Evolutionary conservation across 2,113 vertebrate species (phyloP).

Genomic region (Crotalus helleri): DNA sequence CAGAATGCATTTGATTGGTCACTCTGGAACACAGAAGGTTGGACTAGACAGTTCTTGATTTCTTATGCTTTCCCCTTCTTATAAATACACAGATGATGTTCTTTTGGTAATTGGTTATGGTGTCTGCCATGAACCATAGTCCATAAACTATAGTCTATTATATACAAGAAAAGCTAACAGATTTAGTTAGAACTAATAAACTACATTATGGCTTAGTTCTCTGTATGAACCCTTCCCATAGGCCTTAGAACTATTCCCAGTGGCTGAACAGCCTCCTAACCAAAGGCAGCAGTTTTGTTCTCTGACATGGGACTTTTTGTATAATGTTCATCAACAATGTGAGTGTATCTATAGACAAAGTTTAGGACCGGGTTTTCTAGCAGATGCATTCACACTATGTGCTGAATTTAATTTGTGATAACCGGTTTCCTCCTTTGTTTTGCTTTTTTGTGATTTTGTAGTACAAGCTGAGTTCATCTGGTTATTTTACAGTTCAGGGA

Average conservation of each 20-base stretch:
- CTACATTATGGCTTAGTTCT: background rate
- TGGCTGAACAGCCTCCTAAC: background rate
- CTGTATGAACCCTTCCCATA: background rate
- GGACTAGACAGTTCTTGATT: too few relatives aligned
- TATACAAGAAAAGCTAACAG: background rate
- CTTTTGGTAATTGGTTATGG: background rate
- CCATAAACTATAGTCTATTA: background rate
- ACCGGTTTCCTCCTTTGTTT: fast-evolving
- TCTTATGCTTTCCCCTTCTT: background rate
- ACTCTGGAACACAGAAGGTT: background rate
- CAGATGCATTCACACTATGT: background rate
- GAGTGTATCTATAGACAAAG: background rate
- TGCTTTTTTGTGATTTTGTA: background rate
- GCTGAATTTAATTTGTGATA: background rate
- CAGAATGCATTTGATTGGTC: background rate
- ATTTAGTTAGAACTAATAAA: background rate
- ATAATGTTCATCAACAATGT: background rate
- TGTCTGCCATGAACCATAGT: background rate
- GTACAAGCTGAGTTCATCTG: background rate
- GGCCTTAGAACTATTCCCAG: too few relatives aligned
- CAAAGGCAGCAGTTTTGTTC: background rate
- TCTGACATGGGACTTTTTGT: background rate
- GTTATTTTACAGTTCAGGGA: background rate
- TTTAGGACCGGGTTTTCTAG: background rate
- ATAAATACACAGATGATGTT: background rate